Evolutionary conservation across 2,888 invertebrate genomes (phyloP), one percentile per base, ranked within the genome.

Genomic region (Eudemis profundana): DNA sequence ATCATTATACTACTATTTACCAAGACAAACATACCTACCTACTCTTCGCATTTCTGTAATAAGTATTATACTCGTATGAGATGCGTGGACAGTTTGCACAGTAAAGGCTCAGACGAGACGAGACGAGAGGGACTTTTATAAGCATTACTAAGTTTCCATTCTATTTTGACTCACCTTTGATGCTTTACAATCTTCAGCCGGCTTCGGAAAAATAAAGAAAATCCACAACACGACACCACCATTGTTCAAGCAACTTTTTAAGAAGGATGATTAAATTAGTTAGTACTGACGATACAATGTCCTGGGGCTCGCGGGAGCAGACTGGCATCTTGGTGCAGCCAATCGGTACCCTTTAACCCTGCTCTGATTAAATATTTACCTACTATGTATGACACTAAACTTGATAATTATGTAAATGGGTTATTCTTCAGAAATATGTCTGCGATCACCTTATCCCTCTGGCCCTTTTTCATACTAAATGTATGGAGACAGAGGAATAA

Each of bases 161-260:
- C n/a, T n/a, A n/a, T n/a, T n/a, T n/a, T n/a, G n/a, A n/a, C 59
- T 42, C 60, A 81, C 83, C 79, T 79, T 66, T 83, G 81, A 47
- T 75, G 72, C 73, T 74, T 79, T n/a, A 78, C 66, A 21, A 82
- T 74, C 63, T 75, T 71, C 0, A 78, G 62, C 46, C 74, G 72
- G 8, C 67, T 73, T 3, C 72, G 68, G 54, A 49, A 81, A 61
- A 75, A 70, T 8, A 82, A 51, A 12, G 68, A 71, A 47, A 76
- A 82, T 14, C 82, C 82, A 53, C 75, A 81, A 40, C 78, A 53
- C 56, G 72, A 62, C 10, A 78, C 60, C 10, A 75, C 74, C 82
- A 84, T 83, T 50, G 4, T 65, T 21, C 21, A 38, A 12, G 2
- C 33, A 21, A 51, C 19, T 27, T 4, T 0, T 14, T 12, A 8